Evolutionary conservation across 2,113 vertebrate genomes (phyloP), one percentile per base, ranked within the genome.

Genomic region (Gnathonemus longibarbis): DNA sequence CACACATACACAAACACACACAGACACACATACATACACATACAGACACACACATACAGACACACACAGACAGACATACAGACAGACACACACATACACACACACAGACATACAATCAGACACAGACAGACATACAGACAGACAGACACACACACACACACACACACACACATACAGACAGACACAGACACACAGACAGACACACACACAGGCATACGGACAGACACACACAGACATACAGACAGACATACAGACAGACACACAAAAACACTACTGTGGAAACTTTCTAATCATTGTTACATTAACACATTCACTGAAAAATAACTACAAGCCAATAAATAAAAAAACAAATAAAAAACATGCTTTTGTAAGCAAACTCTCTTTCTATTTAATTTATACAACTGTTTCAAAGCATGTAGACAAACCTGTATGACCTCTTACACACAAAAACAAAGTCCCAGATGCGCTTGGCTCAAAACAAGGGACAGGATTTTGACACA

Each of bases 1-100:
- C 0, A 52, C 3, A 52, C 3, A 52, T 0, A 17, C 3, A 53
- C 0, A 56, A 1, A 56, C 0, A 56, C 0, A 56, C 19, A 15
- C 5, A 56, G 0, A 56, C 15, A 52, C 0, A 56, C 0, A 77
- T 1, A 35, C 1, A 39, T 0, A 77, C 0, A 19, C 1, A 53
- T 1, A 19, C 1, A 53, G 0, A 19, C 3, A 52, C 3, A 50
- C 1, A 50, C 1, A 52, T 0, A 4, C 13, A 50, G 8, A 10
- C 48, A 48, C 10, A 49, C 1, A 49, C 10, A 50, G 0, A 50
- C 49, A 50, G 1, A 13, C 9, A 48, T 1, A 8, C 46, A 46
- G 48, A 49, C 49, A 50, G 0, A 3, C 42, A 42, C 42, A 6
- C 42, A 6, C 42, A 6, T 0, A 45, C 35, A 35, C 0, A 39